phyloP scores from a whole-genome alignment of 2,888 invertebrate species.

The Hydrotaea diabolus region DNA sequence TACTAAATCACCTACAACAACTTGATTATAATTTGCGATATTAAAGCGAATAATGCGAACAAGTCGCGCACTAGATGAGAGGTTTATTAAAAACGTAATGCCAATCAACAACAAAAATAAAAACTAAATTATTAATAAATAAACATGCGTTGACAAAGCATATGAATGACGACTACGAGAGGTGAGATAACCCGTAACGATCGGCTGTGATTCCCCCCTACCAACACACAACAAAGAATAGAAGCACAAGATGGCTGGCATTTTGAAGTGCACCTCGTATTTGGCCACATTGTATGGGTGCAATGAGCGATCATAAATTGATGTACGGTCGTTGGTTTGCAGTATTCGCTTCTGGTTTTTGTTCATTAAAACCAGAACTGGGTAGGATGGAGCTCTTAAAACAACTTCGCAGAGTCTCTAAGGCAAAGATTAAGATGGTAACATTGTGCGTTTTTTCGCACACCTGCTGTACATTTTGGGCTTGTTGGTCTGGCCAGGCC shows the following conservation, averaged over 20 bases:
- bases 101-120: neutral
- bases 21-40: constrained; percentile 7
- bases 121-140: neutral
- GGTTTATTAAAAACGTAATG: neutral
- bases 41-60: neutral
- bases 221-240: too few species aligned
- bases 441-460: constrained; percentile 26
- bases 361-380: neutral
- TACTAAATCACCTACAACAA: constrained; percentile 20
- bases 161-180: too few species aligned
- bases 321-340: neutral
- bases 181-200: too few species aligned
- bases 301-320: neutral
- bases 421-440: neutral
- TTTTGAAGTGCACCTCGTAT: too few species aligned
- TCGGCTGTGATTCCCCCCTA: too few species aligned
- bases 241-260: too few species aligned
- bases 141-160: constrained; percentile 42
- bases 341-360: constrained; percentile 25
- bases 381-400: neutral
- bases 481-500: neutral
- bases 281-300: neutral
- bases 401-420: neutral
- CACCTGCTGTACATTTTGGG: constrained; percentile 33
- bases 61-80: neutral